Base-by-base conservation (phyloP, 2,797 vertebrate genomes). In the Corythornis leucogaster region DNA sequence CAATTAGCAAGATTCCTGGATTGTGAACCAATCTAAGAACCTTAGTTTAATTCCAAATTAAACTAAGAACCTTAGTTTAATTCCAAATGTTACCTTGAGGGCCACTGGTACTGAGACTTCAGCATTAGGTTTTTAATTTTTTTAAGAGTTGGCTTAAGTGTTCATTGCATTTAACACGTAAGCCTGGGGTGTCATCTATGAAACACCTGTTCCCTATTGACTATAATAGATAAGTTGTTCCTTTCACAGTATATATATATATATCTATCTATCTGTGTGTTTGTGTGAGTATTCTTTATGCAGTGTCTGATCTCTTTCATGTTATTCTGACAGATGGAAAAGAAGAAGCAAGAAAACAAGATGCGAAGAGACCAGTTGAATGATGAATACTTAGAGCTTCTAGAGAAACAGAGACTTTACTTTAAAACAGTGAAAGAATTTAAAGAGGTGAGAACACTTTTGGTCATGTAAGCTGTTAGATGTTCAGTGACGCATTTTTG, bases 381-480 rank as follows among this genome's bases (percentile, higher is more conserved):
- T 2, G 99, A 99, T 59, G 98, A 99, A 88, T 99, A 99, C 90
- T 97, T 99, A 85, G 99, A 99, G 91, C 97, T 99, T 91, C 98
- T 99, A 30, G 99, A 99, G 92, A 99, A 99, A 96, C 99, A 99
- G 96, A 98, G 99, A 71, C 98, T 99, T 7, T 99, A 99, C 96
- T 99, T 99, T 93, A 99, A 99, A 97, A 99, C 99, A 0, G 99
- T 99, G 85, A 99, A 99, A 96, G 99, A 99, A 95, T 99, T 99
- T 95, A 99, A 99, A 96, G 99, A 99, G 99, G 99, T 99, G 94
- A 98, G 95, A 89, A 48, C 5, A 16, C 2, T 17, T 35, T 19
- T 70, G 24, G 25, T 76, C 6, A 4, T 9, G 12, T 46, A 26
- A 61, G n/a, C 18, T 24, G 7, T 55, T 58, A 8, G 8, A 15